Conservation (phyloP, 2,888 invertebrate species). For the Chrysodeixis includens region DNA sequence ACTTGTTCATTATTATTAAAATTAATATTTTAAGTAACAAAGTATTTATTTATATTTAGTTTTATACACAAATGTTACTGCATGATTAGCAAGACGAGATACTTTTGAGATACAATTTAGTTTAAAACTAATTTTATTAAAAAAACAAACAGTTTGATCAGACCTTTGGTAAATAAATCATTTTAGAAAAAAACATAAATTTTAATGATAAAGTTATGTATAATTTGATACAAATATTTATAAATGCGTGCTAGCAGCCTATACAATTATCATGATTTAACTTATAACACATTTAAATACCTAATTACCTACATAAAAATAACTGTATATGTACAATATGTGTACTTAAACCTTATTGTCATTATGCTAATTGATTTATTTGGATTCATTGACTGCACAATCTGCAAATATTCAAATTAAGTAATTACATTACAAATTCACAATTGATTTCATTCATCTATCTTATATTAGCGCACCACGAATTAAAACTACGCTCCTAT, state of each 20-base stretch:
- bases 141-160: no score
- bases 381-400: constrained; percentile 32
- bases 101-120: no score
- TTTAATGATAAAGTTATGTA: no score
- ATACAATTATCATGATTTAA: background rate
- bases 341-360: constrained; percentile 53
- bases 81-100: no score
- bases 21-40: no score
- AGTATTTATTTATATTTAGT: no score
- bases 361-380: constrained; percentile 39
- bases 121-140: no score
- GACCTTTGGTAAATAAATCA: no score
- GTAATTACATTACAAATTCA: background rate
- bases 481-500: constrained; percentile 7
- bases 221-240: background rate
- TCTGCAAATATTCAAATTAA: constrained; percentile 4
- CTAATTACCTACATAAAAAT: background rate
- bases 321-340: constrained; percentile 31
- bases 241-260: constrained; percentile 8
- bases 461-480: constrained; percentile 17
- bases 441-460: background rate
- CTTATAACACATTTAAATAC: background rate
- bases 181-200: no score
- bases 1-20: background rate
- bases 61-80: no score